Conservation (phyloP, 2,888 invertebrate species). For the Ctena decussata region DNA sequence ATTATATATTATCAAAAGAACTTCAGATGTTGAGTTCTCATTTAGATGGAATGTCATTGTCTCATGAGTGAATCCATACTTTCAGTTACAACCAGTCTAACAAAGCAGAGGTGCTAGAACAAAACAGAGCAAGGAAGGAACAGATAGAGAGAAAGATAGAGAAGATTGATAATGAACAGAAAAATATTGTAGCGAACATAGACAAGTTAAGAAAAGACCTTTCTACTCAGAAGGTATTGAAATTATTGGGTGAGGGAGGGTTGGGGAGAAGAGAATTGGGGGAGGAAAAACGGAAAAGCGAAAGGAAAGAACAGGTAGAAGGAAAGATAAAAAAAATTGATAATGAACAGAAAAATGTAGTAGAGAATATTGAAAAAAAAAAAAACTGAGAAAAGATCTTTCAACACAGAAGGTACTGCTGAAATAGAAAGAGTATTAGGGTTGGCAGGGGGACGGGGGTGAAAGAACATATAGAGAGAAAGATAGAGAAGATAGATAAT, state of each 20-base stretch:
- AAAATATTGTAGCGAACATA: constrained; percentile 82
- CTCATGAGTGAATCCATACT: no score
- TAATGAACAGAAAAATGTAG: constrained; percentile 87
- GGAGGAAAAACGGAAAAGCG: constrained; percentile 31
- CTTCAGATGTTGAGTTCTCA: no score
- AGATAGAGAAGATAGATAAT: constrained; percentile 89
- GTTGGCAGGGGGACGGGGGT: no score
- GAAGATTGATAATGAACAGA: constrained; percentile 89
- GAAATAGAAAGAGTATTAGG: no score
- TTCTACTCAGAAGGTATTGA: constrained; percentile 81
- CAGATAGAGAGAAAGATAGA: constrained; percentile 83
- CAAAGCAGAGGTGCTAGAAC: constrained; percentile 71
- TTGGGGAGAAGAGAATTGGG: background rate
- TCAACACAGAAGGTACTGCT: constrained; percentile 82
- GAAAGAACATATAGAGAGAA: constrained; percentile 59
- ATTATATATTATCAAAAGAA: no score
- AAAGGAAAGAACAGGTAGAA: constrained; percentile 56
- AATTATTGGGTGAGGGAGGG: no score
- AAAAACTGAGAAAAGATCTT: constrained; percentile 80
- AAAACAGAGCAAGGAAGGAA: constrained; percentile 50
- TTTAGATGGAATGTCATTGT: no score
- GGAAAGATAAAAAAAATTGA: constrained; percentile 89
- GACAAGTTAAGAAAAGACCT: constrained; percentile 80
- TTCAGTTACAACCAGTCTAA: constrained; percentile 79
- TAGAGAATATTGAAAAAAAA: constrained; percentile 67